phyloP scores from a whole-genome alignment of 2,113 vertebrate genomes.

The Lepus timidus region DNA sequence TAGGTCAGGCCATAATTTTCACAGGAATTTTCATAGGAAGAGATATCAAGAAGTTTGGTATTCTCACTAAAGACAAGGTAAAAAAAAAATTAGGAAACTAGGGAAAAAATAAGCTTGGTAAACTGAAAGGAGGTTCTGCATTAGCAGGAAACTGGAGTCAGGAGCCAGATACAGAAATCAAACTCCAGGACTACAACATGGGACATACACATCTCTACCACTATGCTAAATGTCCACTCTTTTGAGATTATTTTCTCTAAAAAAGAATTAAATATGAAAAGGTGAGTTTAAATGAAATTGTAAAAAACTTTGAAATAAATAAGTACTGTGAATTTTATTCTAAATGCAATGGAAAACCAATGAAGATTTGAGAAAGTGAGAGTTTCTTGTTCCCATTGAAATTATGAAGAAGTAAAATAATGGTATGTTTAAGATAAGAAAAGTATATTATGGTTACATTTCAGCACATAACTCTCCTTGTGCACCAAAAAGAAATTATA shows the following conservation, averaged over 20 bases:
- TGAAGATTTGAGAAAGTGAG: constrained; percentile 19
- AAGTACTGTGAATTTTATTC: constrained; percentile 4
- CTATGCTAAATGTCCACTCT: no score
- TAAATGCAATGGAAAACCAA: neutral
- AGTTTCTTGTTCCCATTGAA: neutral
- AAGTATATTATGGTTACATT: neutral
- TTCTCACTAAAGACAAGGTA: neutral
- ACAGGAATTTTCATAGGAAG: constrained; percentile 31
- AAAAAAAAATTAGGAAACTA: constrained; percentile 25
- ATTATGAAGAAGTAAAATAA: neutral
- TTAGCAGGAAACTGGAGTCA: no score
- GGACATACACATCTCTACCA: no score
- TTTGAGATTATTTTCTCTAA: neutral
- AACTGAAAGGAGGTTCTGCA: neutral
- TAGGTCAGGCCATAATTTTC: neutral
- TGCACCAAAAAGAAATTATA: neutral
- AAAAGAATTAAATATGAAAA: constrained; percentile 24
- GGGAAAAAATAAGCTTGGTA: neutral
- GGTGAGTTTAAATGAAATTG: neutral
- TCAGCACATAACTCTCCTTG: neutral
- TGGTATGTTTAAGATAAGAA: neutral
- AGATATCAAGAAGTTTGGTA: neutral
- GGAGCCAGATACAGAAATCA: no score
- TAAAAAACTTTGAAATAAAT: constrained; percentile 11
- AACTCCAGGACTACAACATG: no score